Conservation (phyloP, 2,888 invertebrate species). For the Ethmia dodecea region DNA sequence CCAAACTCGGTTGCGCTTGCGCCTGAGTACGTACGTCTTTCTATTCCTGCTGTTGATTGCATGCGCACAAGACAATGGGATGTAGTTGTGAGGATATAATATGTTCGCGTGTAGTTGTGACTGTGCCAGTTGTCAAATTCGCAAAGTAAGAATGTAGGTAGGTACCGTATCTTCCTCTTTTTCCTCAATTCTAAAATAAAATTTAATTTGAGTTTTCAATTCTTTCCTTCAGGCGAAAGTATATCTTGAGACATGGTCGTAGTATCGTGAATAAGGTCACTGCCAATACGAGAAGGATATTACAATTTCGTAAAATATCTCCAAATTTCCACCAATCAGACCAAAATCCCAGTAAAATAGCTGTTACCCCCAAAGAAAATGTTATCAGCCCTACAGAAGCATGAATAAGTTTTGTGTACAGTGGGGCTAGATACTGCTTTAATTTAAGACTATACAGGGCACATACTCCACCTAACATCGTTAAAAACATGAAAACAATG, state of each 20-base stretch:
- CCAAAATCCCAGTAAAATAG: conserved; percentile 57
- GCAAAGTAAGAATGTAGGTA: no score
- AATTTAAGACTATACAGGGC: conserved; percentile 64
- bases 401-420: conserved; percentile 66
- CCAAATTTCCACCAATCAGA: conserved; percentile 63
- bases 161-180: no score
- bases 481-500: conserved; percentile 52
- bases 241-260: conserved; percentile 63
- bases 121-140: no score
- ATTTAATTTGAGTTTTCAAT: conserved; percentile 53
- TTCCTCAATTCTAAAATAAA: no score
- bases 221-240: conserved; percentile 65
- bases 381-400: conserved; percentile 58
- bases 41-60: no score
- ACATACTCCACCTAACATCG: conserved; percentile 62
- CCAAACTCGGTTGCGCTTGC: no score
- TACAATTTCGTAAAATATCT: conserved; percentile 49
- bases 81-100: no score
- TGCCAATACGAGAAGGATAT: conserved; percentile 45
- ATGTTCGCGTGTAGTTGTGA: no score
- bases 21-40: no score
- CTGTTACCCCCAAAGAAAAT: conserved; percentile 54
- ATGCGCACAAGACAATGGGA: no score
- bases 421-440: conserved; percentile 61
- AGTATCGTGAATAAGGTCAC: conserved; percentile 58